Base-by-base conservation (phyloP, 1,140 invertebrate genomes). In the Melipona quadrifasciata region DNA sequence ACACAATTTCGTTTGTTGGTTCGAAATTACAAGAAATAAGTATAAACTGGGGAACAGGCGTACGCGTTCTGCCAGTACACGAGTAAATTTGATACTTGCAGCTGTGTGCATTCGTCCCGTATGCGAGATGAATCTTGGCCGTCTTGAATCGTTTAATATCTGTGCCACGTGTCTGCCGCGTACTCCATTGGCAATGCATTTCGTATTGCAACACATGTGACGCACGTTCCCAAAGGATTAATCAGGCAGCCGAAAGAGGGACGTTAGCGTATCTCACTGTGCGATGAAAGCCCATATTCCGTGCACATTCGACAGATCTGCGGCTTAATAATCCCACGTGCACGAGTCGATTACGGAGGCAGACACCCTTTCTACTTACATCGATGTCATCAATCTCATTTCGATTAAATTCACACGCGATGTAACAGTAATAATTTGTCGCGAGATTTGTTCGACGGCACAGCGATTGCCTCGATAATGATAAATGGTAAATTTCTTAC, bases 161-260 rank as follows among this genome's bases (percentile, higher is more conserved):
- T 55, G n/a, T 58, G 39, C 27, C 55, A 70, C 27, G 55, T n/a
- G 55, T 70, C 39, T 17, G 72, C 24, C 61, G 16, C 31, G 27
- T 19, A 61, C 21, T 55, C 53, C 55, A 83, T 83, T 83, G 82
- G 47, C 75, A 83, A 65, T 21, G 65, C 34, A 53, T 79, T 71
- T 79, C 82, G 61, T 79, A 55, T 76, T 27, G 27, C 21, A 34
- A 78, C 75, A 65, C 34, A 31, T 11, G 34, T 11, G 74, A 77
- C 53, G 21, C 67, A 31, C 19, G 27, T 61, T 70, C 75, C 55
- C 39, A n/a, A 61, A 53, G 82, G 82, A 83, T 83, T 83, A 83
- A 83, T 83, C 82, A 78, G 55, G 53, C 24, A 71, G 55, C 39
- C 75, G 67, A 55, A 83, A 61, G 39, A 47, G 75, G 39, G 39